Evolutionary conservation across 37 sponge, comb jelly and placozoan species (phyloP).

Genomic region (Halichondria panicea): DNA sequence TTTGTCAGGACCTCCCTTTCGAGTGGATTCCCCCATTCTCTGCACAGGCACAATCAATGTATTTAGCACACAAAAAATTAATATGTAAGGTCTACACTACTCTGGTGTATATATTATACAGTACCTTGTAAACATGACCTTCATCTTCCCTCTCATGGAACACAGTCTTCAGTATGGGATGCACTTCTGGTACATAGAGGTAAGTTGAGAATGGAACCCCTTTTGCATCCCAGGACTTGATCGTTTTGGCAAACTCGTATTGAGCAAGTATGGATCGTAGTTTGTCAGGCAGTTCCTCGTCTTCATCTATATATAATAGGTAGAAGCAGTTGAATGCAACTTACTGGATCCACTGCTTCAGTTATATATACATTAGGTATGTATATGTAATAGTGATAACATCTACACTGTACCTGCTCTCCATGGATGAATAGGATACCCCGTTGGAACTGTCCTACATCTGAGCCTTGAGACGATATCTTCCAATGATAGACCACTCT

Average conservation of each 20-base stretch:
- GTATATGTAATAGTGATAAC: no score
- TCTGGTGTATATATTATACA: no score
- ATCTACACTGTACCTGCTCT: not conserved
- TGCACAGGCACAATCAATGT: not conserved
- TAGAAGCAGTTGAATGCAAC: no score
- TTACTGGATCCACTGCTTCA: no score
- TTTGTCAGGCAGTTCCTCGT: not conserved
- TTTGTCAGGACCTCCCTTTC: not conserved
- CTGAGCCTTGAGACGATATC: not conserved
- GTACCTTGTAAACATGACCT: conserved; percentile 1
- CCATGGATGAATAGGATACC: conserved; percentile 13
- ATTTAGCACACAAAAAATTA: no score
- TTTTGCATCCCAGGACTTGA: not conserved
- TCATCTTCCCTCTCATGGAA: conserved; percentile 26
- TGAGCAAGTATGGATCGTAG: conserved; percentile 16
- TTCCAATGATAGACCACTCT: not conserved
- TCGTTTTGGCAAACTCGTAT: not conserved
- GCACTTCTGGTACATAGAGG: conserved; percentile 10
- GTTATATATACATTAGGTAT: no score
- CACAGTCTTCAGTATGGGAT: not conserved
- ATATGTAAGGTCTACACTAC: no score
- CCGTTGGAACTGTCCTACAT: conserved; percentile 14
- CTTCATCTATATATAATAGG: not conserved
- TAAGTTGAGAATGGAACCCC: conserved; percentile 14
- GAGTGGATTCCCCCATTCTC: not conserved